These are phyloP conservation scores for Drosophila ohnishii DNA, from an alignment of 1,140 invertebrate species.

Conservation along the genomic window DNA sequence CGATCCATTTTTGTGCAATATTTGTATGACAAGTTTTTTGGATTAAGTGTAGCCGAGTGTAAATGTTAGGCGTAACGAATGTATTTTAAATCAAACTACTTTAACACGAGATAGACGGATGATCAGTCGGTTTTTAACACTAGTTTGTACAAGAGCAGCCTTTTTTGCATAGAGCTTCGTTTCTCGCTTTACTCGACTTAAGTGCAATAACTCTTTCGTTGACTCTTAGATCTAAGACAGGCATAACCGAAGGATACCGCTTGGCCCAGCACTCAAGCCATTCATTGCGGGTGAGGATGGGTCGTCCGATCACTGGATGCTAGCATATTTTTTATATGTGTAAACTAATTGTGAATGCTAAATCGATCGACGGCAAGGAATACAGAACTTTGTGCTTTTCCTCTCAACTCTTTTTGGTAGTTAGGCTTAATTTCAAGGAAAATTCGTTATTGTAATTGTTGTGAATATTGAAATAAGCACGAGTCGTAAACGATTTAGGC, in stretches of 20 bases:
- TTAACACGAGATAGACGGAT: conserved; percentile 31
- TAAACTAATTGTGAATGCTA: conserved; percentile 76
- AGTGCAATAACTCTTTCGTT: conserved; percentile 75
- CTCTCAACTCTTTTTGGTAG: conserved; percentile 75
- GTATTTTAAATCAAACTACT: conserved; percentile 48
- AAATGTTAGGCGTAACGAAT: conserved; percentile 59
- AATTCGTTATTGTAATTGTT: conserved; percentile 82
- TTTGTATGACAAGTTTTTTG: conserved; percentile 81
- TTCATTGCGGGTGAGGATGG: conserved; percentile 39
- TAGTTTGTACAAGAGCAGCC: conserved; percentile 77
- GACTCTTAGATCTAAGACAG: conserved; percentile 50
- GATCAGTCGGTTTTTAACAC: conserved; percentile 70
- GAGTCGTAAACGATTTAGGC: conserved; percentile 69
- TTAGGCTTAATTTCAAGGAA: conserved; percentile 79
- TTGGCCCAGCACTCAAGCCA: conserved; percentile 48
- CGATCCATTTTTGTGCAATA: conserved; percentile 82
- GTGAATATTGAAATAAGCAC: conserved; percentile 77
- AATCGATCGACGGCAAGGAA: conserved; percentile 27
- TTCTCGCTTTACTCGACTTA: conserved; percentile 73
- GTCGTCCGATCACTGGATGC: conserved; percentile 53
- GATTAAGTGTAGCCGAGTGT: conserved; percentile 70
- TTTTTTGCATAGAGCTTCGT: conserved; percentile 79
- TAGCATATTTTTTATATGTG: conserved; percentile 79
- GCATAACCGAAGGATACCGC: conserved; percentile 37
- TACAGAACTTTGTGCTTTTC: conserved; percentile 69